Percentiles rank a stretch among this genome's conserved stretches.
Evolutionary conservation across 2,113 vertebrate species (phyloP).

Genomic region (Phylloscopus trochilus): DNA sequence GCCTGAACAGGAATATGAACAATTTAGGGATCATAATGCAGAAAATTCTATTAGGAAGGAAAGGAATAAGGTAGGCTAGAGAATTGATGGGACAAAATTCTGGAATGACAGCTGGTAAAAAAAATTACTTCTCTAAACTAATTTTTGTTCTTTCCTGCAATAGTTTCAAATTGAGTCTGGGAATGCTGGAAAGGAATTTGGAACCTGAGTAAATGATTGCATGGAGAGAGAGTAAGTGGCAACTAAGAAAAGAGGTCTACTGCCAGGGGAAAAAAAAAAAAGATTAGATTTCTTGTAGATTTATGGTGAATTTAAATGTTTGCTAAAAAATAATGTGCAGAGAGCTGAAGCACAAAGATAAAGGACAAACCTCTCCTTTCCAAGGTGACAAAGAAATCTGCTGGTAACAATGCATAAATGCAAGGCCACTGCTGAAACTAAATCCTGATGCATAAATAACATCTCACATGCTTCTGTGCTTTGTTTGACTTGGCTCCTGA

Average conservation of each 20-base stretch:
- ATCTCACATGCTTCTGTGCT: neutral
- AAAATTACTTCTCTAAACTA: neutral
- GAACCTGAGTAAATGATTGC: neutral
- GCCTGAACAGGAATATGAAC: neutral
- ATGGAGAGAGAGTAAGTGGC: neutral
- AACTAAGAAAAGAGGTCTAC: neutral
- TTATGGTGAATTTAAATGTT: conserved; percentile 39
- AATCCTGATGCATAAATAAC: neutral
- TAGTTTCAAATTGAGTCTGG: neutral
- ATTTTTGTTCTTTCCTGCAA: neutral
- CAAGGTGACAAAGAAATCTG: neutral
- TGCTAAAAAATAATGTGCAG: neutral
- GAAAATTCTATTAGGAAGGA: neutral
- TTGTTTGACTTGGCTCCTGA: neutral
- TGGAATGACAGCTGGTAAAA: neutral
- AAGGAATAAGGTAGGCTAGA: neutral
- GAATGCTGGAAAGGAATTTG: neutral
- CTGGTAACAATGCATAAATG: neutral
- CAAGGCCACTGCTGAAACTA: neutral
- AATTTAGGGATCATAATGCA: neutral
- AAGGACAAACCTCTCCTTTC: neutral
- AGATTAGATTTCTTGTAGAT: neutral
- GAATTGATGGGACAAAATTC: neutral
- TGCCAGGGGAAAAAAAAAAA: neutral
- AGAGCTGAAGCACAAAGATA: conserved; percentile 5